These are phyloP conservation scores for Mesorhabditis spiculigera DNA, from an alignment of 2,888 invertebrate species.

Conservation along the genomic window DNA sequence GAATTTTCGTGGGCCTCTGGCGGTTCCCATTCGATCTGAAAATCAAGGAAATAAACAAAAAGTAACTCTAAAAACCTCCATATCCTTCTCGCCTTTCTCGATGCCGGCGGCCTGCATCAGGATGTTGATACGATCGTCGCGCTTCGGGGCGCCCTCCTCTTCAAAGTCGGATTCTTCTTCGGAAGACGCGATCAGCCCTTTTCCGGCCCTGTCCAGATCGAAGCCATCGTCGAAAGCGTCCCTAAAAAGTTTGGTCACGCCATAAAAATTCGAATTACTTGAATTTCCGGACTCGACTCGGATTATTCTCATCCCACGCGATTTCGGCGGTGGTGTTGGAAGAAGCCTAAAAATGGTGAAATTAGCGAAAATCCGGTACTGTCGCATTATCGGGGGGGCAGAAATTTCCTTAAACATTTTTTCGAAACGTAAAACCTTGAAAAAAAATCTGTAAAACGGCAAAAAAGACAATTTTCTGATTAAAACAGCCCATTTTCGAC, in stretches of 20 bases:
- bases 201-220: not conserved
- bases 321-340: constrained; percentile 67
- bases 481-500: too few species aligned
- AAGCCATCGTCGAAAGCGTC: constrained; percentile 5
- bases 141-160: not conserved
- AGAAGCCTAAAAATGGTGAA: constrained; percentile 9
- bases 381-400: not conserved
- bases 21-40: not conserved
- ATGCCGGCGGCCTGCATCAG: constrained; percentile 23
- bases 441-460: too few species aligned
- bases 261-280: constrained; percentile 36
- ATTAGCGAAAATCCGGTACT: too few species aligned
- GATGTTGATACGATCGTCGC: constrained; percentile 19
- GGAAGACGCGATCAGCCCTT: not conserved
- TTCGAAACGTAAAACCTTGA: not conserved
- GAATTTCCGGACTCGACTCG: constrained; percentile 66
- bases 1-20: constrained; percentile 6
- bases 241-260: not conserved
- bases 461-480: too few species aligned
- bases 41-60: not conserved
- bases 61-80: constrained; percentile 13
- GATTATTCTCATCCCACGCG: constrained; percentile 93
- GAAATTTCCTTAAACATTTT: not conserved
- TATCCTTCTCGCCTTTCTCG: constrained; percentile 13
- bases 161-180: not conserved